A percentile compares a stretch with the other conserved stretches of the same genome.
phyloP scores from a whole-genome alignment of 1,140 invertebrate species.

The Telenomus remus region DNA sequence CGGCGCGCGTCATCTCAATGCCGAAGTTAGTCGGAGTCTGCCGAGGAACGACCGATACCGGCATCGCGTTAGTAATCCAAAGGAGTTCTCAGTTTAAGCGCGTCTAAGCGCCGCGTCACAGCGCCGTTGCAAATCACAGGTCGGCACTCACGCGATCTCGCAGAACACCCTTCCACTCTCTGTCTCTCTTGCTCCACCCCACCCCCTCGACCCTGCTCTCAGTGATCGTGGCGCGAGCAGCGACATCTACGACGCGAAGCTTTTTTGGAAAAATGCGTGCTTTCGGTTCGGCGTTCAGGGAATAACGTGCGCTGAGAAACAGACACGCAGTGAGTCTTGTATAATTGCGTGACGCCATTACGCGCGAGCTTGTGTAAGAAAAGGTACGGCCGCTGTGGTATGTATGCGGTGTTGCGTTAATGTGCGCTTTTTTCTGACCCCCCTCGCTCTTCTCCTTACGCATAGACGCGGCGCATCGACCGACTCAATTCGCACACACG shows the following conservation, averaged over 20 bases:
- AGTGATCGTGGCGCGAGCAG: slow-evolving; percentile 26
- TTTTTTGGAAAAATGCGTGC: slow-evolving; percentile 34
- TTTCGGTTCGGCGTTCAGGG: slow-evolving; percentile 16
- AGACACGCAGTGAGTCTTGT: slow-evolving; percentile 32
- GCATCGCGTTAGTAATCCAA: slow-evolving; percentile 20
- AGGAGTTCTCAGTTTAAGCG: slow-evolving; percentile 41
- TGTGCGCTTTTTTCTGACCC: slow-evolving; percentile 28
- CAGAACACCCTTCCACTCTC: slow-evolving; percentile 14
- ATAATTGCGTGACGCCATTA: slow-evolving; percentile 41
- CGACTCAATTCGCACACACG: slow-evolving; percentile 5
- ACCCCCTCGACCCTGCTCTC: slow-evolving; percentile 7
- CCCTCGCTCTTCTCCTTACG: slow-evolving; percentile 19
- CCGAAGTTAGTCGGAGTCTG: slow-evolving; percentile 30
- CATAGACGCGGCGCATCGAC: slow-evolving; percentile 12
- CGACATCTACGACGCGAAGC: slow-evolving; percentile 50
- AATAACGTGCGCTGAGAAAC: slow-evolving; percentile 25
- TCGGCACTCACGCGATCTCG: slow-evolving; percentile 33
- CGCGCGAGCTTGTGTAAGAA: slow-evolving; percentile 28
- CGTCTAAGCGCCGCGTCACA: slow-evolving; percentile 49
- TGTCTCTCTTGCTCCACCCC: slow-evolving; percentile 6
- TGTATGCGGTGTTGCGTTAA: slow-evolving; percentile 38
- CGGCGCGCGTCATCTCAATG: slow-evolving; percentile 15
- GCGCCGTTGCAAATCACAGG: slow-evolving; percentile 38
- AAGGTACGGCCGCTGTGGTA: slow-evolving; percentile 39
- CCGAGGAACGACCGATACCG: slow-evolving; percentile 20